phyloP scores from a whole-genome alignment of 2,888 invertebrate species.

The Mactromeris polynyma region DNA sequence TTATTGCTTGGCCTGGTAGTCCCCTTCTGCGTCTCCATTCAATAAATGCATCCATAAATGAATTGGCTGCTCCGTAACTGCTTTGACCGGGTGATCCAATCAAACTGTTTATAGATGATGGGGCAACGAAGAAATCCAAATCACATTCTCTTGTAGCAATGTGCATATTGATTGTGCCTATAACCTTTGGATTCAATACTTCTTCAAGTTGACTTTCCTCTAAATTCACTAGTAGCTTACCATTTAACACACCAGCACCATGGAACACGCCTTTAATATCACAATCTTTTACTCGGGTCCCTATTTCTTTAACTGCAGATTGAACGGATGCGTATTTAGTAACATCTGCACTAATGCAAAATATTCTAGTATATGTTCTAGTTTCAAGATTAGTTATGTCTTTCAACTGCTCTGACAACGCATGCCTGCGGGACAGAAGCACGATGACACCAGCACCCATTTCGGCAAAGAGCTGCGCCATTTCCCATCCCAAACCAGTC shows the following conservation, averaged over 20 bases:
- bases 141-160: slow-evolving; percentile 47
- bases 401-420: slow-evolving; percentile 51
- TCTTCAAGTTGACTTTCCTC: slow-evolving; percentile 63
- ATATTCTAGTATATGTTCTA: slow-evolving; percentile 27
- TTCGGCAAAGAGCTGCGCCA: slow-evolving; percentile 64
- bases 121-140: slow-evolving; percentile 79
- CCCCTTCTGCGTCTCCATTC: slow-evolving; percentile 71
- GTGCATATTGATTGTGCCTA: slow-evolving; percentile 80
- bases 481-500: slow-evolving; percentile 78
- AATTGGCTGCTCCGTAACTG: slow-evolving; percentile 80
- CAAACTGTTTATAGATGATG: slow-evolving; percentile 78
- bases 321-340: slow-evolving; percentile 61
- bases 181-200: slow-evolving; percentile 75
- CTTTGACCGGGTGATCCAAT: slow-evolving; percentile 79
- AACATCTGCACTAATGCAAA: slow-evolving; percentile 66
- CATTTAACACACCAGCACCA: slow-evolving; percentile 75
- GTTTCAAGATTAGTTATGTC: neutral
- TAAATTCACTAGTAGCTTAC: slow-evolving; percentile 63
- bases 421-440: slow-evolving; percentile 60
- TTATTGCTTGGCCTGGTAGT: slow-evolving; percentile 75
- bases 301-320: slow-evolving; percentile 52
- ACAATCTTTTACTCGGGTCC: slow-evolving; percentile 28
- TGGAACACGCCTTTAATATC: slow-evolving; percentile 74
- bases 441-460: slow-evolving; percentile 70
- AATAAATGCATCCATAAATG: slow-evolving; percentile 78